Percentiles rank a stretch among this genome's conserved stretches.
Evolutionary conservation across 2,888 invertebrate species (phyloP).

Genomic region (Lysandra bellargus): DNA sequence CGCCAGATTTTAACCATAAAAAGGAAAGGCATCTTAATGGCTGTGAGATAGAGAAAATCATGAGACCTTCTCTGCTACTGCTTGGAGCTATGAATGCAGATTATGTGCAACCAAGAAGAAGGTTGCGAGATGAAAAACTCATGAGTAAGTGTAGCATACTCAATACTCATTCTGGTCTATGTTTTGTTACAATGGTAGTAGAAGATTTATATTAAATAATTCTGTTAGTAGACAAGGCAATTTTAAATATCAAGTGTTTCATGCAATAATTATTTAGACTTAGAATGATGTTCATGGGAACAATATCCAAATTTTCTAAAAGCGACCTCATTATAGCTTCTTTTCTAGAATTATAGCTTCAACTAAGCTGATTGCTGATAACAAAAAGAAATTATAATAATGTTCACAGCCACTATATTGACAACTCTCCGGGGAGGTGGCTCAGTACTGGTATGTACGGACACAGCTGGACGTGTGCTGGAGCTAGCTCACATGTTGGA

Average conservation of each 20-base stretch:
- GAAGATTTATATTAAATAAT: no score
- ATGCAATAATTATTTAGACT: not conserved
- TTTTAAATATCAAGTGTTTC: not conserved
- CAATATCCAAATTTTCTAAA: not conserved
- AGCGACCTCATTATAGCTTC: no score
- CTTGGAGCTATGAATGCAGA: conserved; percentile 97
- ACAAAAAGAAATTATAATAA: not conserved
- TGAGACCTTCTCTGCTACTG: conserved; percentile 95
- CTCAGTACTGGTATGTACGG: conserved; percentile 96
- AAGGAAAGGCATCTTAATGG: conserved; percentile 98
- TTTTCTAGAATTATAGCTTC: no score
- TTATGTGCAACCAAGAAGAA: conserved; percentile 93
- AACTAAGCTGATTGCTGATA: no score
- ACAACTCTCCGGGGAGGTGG: conserved; percentile 96
- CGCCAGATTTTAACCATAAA: conserved; percentile 99
- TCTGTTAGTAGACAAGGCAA: no score
- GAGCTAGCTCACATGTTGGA: conserved; percentile 98
- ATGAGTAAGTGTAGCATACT: conserved; percentile 85
- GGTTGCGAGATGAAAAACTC: conserved; percentile 96
- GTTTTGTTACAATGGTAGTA: no score
- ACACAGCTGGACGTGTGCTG: conserved; percentile 97
- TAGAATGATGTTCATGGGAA: no score
- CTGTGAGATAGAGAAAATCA: conserved; percentile 93
- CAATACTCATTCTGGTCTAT: not conserved
- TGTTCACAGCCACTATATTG: conserved; percentile 89